Evolutionary conservation across 1,140 invertebrate species (phyloP).

Genomic region (Trachymyrmex septentrionalis): DNA sequence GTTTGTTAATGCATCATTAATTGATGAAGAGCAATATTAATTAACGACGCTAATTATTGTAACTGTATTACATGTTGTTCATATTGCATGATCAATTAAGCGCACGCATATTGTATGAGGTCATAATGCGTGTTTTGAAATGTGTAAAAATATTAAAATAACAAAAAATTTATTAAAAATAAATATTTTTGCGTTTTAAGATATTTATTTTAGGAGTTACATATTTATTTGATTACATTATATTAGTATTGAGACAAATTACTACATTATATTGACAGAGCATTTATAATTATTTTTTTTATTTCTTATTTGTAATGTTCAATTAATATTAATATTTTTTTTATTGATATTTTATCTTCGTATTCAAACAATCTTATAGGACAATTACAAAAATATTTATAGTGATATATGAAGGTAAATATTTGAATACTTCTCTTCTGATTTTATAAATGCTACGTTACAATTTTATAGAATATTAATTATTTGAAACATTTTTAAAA

Average conservation of each 20-base stretch:
- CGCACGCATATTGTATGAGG: neutral
- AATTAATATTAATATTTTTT: neutral
- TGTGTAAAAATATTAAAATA: neutral
- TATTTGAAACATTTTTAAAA: neutral
- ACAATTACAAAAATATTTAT: neutral
- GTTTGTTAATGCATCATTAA: slow-evolving; percentile 46
- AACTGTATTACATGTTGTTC: neutral
- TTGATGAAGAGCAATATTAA: slow-evolving; percentile 29
- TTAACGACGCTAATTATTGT: slow-evolving; percentile 38
- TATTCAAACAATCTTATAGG: neutral
- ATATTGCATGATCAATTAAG: slow-evolving; percentile 7
- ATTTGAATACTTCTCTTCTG: neutral
- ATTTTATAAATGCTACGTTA: too few relatives aligned
- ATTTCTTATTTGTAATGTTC: neutral
- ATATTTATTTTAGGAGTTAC: neutral
- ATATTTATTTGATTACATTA: neutral
- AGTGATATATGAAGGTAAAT: neutral
- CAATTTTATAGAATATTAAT: too few relatives aligned
- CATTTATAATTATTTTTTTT: neutral
- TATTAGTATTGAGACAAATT: neutral
- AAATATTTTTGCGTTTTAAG: neutral
- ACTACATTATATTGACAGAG: neutral
- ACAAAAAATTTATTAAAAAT: neutral
- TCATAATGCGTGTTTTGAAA: neutral
- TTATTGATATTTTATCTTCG: neutral